Evolutionary conservation across 2,113 vertebrate species (phyloP).

Genomic region (Scortum barcoo): DNA sequence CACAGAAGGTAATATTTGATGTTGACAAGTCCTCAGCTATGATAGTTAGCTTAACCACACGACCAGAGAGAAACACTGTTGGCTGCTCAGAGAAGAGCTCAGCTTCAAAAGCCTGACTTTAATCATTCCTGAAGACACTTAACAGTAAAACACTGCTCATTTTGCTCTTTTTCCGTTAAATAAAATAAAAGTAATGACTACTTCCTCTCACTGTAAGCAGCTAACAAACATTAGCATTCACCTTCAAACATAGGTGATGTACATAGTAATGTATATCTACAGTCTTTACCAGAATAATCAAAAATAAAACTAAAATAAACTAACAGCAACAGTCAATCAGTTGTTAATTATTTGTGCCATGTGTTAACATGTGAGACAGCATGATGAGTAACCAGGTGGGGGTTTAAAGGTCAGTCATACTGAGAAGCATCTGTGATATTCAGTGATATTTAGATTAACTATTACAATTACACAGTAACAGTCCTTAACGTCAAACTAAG

Average conservation of each 20-base stretch:
- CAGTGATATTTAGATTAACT: not conserved
- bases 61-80: not conserved
- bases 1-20: conserved; percentile 87
- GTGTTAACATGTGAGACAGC: not conserved
- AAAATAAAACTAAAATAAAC: not conserved
- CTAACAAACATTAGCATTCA: conserved; percentile 14
- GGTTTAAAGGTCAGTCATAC: not conserved
- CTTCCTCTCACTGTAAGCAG: too few species aligned
- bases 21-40: not conserved
- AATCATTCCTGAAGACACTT: not conserved
- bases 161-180: not conserved
- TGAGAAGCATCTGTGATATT: not conserved
- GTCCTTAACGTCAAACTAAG: not conserved
- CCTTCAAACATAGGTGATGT: conserved; percentile 24
- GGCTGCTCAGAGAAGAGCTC: not conserved
- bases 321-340: too few species aligned
- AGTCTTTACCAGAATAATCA: not conserved
- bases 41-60: not conserved
- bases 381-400: not conserved
- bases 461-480: not conserved
- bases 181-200: too few species aligned
- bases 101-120: too few species aligned
- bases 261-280: not conserved
- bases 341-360: not conserved
- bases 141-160: not conserved